Evolutionary conservation across 2,888 invertebrate species (phyloP), one percentile per base, ranked within the genome.

Genomic region (Apoda limacodes): DNA sequence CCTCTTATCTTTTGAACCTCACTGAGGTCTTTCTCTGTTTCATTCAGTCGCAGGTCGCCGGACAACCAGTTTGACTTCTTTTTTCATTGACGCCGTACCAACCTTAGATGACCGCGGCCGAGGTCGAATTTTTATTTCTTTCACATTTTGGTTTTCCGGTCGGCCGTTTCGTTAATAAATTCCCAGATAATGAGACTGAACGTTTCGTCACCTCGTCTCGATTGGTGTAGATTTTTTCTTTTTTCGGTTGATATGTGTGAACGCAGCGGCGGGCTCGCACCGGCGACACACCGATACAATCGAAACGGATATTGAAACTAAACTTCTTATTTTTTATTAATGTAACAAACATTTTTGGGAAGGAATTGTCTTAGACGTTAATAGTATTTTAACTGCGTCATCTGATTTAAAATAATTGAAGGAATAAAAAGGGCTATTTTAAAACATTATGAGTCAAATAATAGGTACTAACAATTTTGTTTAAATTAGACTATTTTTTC

Each of bases 181-280:
- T 80, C 78, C 70, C 75, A 75, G 78, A 80, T 80, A 78, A 80
- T 78, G 78, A 78, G 76, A 75, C 76, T 76, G 78, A 80, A 75
- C 78, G 78, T 78, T 80, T 80, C 78, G 76, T 80, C 78, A 80
- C 78, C 78, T 80, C 78, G 62, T 67, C 75, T 74, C 74, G 76
- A 78, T 78, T 76, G 76, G 70, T 71, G 69, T 67, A 58, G 60
- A 58, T 61, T 70, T 69, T 65, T 65, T 66, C 60, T 50, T 58
- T 72, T 74, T 75, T 69, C 48, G 65, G 60, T 64, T 65, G 60
- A 62, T 62, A 70, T 74, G 75, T 76, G 78, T 75, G 76, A 76
- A 66, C 74, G 63, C 68, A 51, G 66, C 67, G 70, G 71, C 67
- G 69, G 74, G 69, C 65, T 57, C 54, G 54, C 37, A 20, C 35